Evolutionary conservation across 2,888 invertebrate species (phyloP), one percentile per base, ranked within the genome.

Genomic region (Muscina levida): DNA sequence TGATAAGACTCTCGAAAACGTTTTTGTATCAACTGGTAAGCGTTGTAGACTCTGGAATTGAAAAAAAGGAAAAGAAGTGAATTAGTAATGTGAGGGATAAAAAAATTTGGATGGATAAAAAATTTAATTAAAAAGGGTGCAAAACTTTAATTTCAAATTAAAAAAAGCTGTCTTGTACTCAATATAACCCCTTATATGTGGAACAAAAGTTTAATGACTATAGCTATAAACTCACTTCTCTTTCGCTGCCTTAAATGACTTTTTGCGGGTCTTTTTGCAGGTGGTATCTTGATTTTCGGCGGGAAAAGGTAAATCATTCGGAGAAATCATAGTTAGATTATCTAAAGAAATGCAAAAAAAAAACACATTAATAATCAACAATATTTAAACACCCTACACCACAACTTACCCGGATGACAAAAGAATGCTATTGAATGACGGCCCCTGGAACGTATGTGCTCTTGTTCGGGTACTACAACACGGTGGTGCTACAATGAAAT

Each of bases 381-480:
- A 31, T 31, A 31, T 31, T 31, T 5, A 68, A n/a, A n/a, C 8
- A 5, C 5, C 24, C 15, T n/a, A 13, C 4, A 5, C 11, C 5
- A 11, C 1, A 19, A 77, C 85, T 85, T 90, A 91, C 95, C 94
- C 1, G 95, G 95, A 90, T 95, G 94, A 85, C 95, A 94, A 91
- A 95, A 95, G 91, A 93, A 95, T 31, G 94, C 95, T 82, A 95
- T 93, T 84, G 95, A 94, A 90, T 95, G 94, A n/a, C 95, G 93
- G 2, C 93, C 93, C 82, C 93, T 92, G 0, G 93, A 92, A 75
- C 93, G 92, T 1, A 92, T 91, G 86, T 92, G 92, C 81, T 92
- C 92, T 26, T 94, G 93, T 13, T 93, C 91, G 0, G 95, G 95
- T 2, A 95, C 92, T 13, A 95, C 93, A 8, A 95, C 95, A 48